These are phyloP conservation scores for Phrynosoma blainvillii DNA, from an alignment of 2,113 vertebrate species.

Conservation along the genomic window DNA sequence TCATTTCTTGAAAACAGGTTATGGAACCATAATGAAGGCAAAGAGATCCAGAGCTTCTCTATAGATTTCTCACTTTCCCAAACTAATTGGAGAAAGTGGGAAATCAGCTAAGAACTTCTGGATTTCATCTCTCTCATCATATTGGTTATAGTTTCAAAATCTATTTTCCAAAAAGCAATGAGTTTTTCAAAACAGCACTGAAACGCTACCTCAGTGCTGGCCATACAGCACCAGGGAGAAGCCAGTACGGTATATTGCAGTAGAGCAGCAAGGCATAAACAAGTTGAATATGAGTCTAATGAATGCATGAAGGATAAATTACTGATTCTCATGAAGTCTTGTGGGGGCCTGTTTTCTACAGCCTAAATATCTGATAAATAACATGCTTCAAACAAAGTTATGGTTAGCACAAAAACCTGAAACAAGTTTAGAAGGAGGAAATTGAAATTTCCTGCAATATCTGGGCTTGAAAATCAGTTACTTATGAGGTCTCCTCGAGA, in stretches of 20 bases:
- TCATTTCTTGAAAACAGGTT: not conserved
- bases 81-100: not conserved
- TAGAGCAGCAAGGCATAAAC: not conserved
- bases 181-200: not conserved
- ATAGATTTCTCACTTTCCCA: not conserved
- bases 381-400: slow-evolving; percentile 42
- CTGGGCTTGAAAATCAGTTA: not conserved
- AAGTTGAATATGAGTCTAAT: slow-evolving; percentile 27
- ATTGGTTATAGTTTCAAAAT: slow-evolving; percentile 2
- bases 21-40: not conserved
- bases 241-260: slow-evolving; percentile 13
- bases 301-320: slow-evolving; percentile 29
- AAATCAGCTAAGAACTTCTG: not conserved
- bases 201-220: not conserved
- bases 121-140: slow-evolving; percentile 10
- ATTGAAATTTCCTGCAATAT: not conserved
- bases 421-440: not conserved
- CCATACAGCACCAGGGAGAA: not conserved
- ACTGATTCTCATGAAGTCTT: slow-evolving; percentile 27
- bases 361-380: slow-evolving; percentile 42
- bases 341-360: slow-evolving; percentile 17
- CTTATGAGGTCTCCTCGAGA: not conserved
- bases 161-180: slow-evolving; percentile 27
- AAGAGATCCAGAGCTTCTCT: not conserved
- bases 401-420: slow-evolving; percentile 56